Base-by-base conservation (phyloP, 2,888 invertebrate genomes). In the Callimorpha dominula region DNA sequence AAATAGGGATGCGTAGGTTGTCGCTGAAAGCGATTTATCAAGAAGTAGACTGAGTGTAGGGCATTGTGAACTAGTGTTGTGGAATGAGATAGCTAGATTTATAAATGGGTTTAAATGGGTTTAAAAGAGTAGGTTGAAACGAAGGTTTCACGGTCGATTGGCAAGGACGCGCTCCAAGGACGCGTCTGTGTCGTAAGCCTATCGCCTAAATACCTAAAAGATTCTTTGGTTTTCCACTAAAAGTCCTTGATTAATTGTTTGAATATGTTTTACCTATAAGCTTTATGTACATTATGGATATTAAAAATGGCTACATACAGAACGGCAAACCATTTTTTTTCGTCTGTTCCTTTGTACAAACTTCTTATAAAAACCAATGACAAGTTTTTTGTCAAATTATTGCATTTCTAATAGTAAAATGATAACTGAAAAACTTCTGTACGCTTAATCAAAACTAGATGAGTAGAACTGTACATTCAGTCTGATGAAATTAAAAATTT, bases 161-260 rank as follows among this genome's bases (percentile, higher is more conserved):
- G 90, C 94, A 95, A 95, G 95, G 95, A 93, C 95, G 94, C 82
- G 72, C 83, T 79, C 91, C 95, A 95, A 95, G 95, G 95, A 88
- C 94, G 91, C 87, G 84, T 81, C 80, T 82, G 87, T 89, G 90
- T 90, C 88, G 87, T 91, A 90, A 88, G 86, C 88, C 86, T 81
- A 84, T 81, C 81, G 78, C 79, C n/a, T n/a, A n/a, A n/a, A n/a
- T n/a, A n/a, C n/a, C n/a, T n/a, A n/a, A 54, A 54, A 7, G 8
- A 8, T 54, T 54, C 17, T 17, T 17, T 17, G 52, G 52, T 52
- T 52, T 6, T 14, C 17, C 17, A 7, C 0, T 17, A 7, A n/a
- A n/a, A n/a, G 31, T 31, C 31, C 31, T 31, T 31, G 1, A 7
- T n/a, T 54, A 6, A 54, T 8, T 17, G n/a, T 54, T 54, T n/a